Conservation (phyloP, 2,113 vertebrate species). For the Tympanuchus pallidicinctus region DNA sequence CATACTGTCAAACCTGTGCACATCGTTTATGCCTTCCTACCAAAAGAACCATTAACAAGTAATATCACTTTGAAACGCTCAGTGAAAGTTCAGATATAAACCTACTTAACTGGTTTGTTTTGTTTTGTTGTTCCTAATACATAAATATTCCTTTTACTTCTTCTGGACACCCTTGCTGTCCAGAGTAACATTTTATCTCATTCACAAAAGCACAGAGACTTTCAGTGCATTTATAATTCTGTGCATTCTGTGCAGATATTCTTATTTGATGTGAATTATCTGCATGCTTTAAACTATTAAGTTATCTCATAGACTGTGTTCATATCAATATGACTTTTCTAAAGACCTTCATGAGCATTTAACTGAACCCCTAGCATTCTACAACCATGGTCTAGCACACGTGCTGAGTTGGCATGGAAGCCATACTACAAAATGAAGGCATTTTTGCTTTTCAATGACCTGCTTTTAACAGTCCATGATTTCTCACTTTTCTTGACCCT, state of each 20-base stretch:
- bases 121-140: neutral
- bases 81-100: neutral
- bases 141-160: neutral
- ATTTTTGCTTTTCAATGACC: neutral
- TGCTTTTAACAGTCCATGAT: neutral
- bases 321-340: neutral
- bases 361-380: neutral
- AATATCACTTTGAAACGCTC: neutral
- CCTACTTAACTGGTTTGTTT: neutral
- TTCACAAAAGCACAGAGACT: neutral
- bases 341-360: neutral
- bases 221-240: neutral
- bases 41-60: neutral
- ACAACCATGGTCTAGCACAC: rapidly evolving
- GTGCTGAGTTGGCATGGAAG: neutral
- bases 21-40: neutral
- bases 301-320: neutral
- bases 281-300: neutral
- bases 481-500: neutral
- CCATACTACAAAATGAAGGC: neutral
- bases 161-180: neutral
- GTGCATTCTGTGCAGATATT: neutral
- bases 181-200: neutral
- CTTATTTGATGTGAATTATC: neutral
- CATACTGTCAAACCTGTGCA: neutral